Percentiles rank a stretch among this genome's conserved stretches.
phyloP scores from a whole-genome alignment of 37 sponge, comb jelly and placozoan species.

The Haliclona indistincta region DNA sequence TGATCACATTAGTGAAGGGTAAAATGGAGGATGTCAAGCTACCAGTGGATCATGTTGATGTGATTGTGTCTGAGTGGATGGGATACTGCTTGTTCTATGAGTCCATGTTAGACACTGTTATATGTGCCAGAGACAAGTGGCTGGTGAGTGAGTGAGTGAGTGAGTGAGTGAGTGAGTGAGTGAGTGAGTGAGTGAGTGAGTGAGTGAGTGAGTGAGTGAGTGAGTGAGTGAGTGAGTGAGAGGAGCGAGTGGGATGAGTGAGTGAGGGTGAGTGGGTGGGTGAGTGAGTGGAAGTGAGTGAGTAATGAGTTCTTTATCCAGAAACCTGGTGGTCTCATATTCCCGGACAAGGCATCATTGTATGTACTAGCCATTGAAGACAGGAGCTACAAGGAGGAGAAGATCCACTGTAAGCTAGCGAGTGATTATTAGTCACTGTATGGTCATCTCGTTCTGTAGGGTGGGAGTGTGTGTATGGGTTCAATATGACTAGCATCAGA shows the following conservation, averaged over 20 bases:
- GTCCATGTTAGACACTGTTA: constrained; percentile 95
- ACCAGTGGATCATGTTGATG: constrained; percentile 89
- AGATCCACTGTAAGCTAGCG: constrained; percentile 76
- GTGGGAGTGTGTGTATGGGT: constrained; percentile 99
- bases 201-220: too few relatives aligned
- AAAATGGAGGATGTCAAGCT: constrained; percentile 95
- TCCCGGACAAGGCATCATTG: constrained; percentile 93
- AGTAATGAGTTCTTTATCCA: neutral
- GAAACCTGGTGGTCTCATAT: constrained; percentile 85
- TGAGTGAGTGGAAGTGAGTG: neutral
- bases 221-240: constrained; percentile 5
- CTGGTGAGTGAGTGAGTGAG: constrained; percentile 85
- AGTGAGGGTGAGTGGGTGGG: neutral
- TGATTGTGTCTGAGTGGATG: constrained; percentile 99
- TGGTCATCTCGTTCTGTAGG: constrained; percentile 27
- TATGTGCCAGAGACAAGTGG: constrained; percentile 96
- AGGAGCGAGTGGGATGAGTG: constrained; percentile 1
- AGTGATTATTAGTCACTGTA: neutral
- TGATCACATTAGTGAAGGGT: constrained; percentile 74
- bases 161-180: neutral
- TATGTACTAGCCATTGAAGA: constrained; percentile 95
- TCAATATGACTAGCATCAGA: constrained; percentile 93
- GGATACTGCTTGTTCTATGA: constrained; percentile 99
- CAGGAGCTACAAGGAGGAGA: constrained; percentile 96
- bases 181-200: too few relatives aligned